Base-by-base conservation (phyloP, 2,797 vertebrate species). In the Pogoniulus pusillus region DNA sequence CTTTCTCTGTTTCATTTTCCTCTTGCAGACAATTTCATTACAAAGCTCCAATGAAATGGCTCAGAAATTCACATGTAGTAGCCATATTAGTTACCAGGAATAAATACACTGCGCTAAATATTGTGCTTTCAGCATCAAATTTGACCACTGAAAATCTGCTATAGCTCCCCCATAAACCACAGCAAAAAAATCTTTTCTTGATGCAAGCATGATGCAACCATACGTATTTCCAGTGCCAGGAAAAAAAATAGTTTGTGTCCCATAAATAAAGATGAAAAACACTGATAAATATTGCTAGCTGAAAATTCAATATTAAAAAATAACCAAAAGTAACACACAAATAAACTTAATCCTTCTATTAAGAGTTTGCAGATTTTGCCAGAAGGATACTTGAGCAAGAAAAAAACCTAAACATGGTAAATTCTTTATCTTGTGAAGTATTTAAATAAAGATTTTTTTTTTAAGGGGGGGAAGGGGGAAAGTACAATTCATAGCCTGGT, bases 401-500 rank as follows among this genome's bases (percentile, higher is more conserved):
- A 77, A 73, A 39, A 39, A 65, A 87, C 10, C 3, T 55, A 72
- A 93, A 66, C 55, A 34, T 16, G 5, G 0, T 82, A 94, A 83
- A 81, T 78, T 87, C 34, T 72, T 77, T 11, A 59, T 80, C 55
- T 59, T 34, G 68, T 51, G 17, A 84, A 91, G 22, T 41, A 68
- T 82, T 85, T 86, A 24, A 27, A 30, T 32, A 71, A 54, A 41
- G 16, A 16, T n/a, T n/a, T n/a, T n/a, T 12, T 49, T 41, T 41
- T 14, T 81, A 54, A 6, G 8, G 4, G 41, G 41, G 41, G 41
- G 41, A 41, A 17, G 5, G 37, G 37, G 37, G 16, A 41, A 41
- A 39, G 24, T 85, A 62, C 17, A 80, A 80, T 89, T 92, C 91
- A 72, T 77, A 81, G 64, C 22, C 35, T 32, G 4, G 53, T 51